Conservation (phyloP, 1,140 invertebrate species). For the Mylabris phalerata region DNA sequence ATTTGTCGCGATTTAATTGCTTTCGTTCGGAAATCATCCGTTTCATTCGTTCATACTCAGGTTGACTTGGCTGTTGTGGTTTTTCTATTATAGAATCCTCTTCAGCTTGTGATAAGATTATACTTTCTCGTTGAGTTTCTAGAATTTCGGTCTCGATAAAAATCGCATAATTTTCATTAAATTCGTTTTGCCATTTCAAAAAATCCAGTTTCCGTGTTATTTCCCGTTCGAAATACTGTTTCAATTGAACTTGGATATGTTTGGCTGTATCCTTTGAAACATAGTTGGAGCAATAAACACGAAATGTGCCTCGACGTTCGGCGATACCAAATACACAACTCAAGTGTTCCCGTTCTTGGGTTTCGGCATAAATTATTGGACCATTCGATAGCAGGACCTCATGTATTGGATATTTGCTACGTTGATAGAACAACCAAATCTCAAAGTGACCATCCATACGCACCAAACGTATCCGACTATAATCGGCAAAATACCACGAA, state of each 20-base stretch:
- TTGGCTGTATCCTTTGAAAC: background rate
- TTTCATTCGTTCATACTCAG: constrained; percentile 45
- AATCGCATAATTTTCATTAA: constrained; percentile 24
- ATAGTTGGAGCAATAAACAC: background rate
- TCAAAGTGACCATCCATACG: constrained; percentile 50
- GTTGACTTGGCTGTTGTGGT: constrained; percentile 36
- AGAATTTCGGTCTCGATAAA: constrained; percentile 23
- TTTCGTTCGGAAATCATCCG: constrained; percentile 44
- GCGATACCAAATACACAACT: background rate
- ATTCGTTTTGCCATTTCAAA: constrained; percentile 32
- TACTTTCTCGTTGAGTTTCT: constrained; percentile 24
- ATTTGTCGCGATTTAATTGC: constrained; percentile 43
- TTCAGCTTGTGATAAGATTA: constrained; percentile 8
- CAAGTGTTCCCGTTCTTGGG: constrained; percentile 5
- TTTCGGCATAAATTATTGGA: background rate
- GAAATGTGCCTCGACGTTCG: constrained; percentile 8
- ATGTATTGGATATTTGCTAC: constrained; percentile 38
- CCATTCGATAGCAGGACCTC: constrained; percentile 30
- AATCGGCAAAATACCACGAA: constrained; percentile 41
- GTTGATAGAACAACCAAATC: constrained; percentile 49
- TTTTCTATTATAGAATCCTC: constrained; percentile 11
- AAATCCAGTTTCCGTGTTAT: constrained; percentile 29
- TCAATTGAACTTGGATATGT: background rate
- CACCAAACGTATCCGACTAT: constrained; percentile 41
- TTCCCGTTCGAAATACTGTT: constrained; percentile 21